Evolutionary conservation across 2,888 invertebrate species (phyloP), one percentile per base, ranked within the genome.

Genomic region (Euproctis similis): DNA sequence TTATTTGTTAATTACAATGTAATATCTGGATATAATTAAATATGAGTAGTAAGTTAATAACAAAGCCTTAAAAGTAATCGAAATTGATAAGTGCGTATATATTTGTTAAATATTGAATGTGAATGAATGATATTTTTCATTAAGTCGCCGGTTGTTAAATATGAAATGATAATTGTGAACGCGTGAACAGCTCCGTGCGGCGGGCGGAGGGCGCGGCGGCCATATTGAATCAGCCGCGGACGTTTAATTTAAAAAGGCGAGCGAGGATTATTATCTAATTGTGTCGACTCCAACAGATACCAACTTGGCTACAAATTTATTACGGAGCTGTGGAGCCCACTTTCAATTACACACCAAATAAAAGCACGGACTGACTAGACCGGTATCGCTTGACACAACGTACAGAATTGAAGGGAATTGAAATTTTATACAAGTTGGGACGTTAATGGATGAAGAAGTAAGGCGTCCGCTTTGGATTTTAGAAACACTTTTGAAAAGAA

Each of bases 191-290:
- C 44, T 33, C 10, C 31, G 14, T 39, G 36, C 43, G 37, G 23
- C 8, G 10, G 16, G 26, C 23, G n/a, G 23, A 28, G 34, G 22
- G 31, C 26, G 45, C 54, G 42, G 45, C 53, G 42, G 42, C 45
- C 43, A 46, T 57, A 53, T 62, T 54, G 59, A 55, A n/a, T n/a
- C n/a, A n/a, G n/a, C 54, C 46, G 35, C 32, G 34, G 52, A 46
- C 47, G 44, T 60, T 59, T 57, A 57, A 66, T 63, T 67, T 60
- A 55, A 62, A 65, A 59, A 48, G 51, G 42, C 52, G 48, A 31
- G 42, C 32, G 49, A 44, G 52, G 57, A 59, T 60, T 57, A 59
- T 59, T 52, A 59, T 59, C 53, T 59, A 63, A 65, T 66, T 63
- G 46, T 44, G 52, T 43, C 36, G 42, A 40, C 41, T 35, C 39